These are phyloP conservation scores for Pygoscelis adeliae DNA, from an alignment of 2,113 vertebrate genomes.

Conservation along the genomic window DNA sequence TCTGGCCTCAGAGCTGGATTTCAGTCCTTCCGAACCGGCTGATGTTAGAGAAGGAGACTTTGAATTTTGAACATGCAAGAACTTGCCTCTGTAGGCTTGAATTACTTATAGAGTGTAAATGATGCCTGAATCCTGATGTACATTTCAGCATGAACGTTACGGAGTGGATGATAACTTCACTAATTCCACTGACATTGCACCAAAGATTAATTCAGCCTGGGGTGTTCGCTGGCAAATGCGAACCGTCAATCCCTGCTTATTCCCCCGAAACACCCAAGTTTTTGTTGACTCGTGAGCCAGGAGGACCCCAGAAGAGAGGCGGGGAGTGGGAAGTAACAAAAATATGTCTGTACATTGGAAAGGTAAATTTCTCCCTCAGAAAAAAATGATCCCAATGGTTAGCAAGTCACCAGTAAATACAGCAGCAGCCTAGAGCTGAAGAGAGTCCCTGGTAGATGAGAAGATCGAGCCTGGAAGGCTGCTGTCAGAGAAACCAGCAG, in stretches of 20 bases:
- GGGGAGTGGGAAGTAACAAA: background rate
- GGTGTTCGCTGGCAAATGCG: background rate
- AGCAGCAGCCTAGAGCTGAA: background rate
- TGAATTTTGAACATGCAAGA: background rate
- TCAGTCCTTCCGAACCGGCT: background rate
- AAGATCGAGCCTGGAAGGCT: background rate
- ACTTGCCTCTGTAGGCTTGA: background rate
- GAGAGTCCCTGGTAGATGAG: background rate
- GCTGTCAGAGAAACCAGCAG: background rate
- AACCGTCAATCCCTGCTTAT: background rate
- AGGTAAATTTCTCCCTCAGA: background rate
- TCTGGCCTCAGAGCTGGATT: background rate
- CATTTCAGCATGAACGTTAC: accelerated
- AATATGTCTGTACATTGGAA: background rate
- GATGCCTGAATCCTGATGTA: background rate
- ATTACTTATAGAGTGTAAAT: background rate
- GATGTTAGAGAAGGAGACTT: background rate
- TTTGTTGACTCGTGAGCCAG: background rate
- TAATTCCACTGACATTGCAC: background rate
- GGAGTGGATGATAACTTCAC: background rate
- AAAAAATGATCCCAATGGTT: background rate
- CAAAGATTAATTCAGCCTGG: background rate
- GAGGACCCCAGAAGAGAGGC: background rate
- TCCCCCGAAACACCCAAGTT: background rate
- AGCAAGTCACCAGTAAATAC: background rate